Evolutionary conservation across 2,797 vertebrate genomes (phyloP), one percentile per base, ranked within the genome.

Genomic region (Geotrypetes seraphini): DNA sequence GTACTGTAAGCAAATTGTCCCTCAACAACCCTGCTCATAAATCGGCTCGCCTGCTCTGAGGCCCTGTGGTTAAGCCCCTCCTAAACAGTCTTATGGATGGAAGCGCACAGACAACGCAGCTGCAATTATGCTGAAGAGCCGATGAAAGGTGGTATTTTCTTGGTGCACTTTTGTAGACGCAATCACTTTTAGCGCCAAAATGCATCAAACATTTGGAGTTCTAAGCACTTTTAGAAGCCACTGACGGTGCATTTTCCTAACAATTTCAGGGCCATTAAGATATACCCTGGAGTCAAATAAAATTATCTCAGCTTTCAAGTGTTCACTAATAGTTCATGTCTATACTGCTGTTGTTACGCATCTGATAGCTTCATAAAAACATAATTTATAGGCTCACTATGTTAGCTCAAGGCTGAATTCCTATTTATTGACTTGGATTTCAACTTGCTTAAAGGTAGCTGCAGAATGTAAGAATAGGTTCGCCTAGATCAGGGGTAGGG

Each of bases 221-320:
- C 19, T 16, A 38, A 52, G 39, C 32, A 5, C 53, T 53, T 60
- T 58, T 61, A 51, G 36, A 45, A 44, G 48, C 30, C 40, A 39
- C 39, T 66, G 45, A 42, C 31, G 53, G 43, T 57, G 52, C 40
- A 20, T 57, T 51, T 55, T 31, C 39, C 38, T 56, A 57, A 68
- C 53, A 59, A 55, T 59, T 53, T 64, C 58, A 28, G 29, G 44
- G 44, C 52, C 41, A 37, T 39, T 41, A 50, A 62, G 66, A 70
- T 56, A 44, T 43, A 48, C 42, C 32, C 57, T 48, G 57, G 53
- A 63, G 62, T 66, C 62, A 66, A 60, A 68, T 70, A 70, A 66
- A 64, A 66, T 63, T 57, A 72, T 68, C 62, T 66, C 34, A 59
- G 59, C 52, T 61, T 63, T 63, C 60, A 57, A 60, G 38, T 27